These are phyloP conservation scores for Agapostemon virescens DNA, from an alignment of 2,888 invertebrate species.

Conservation along the genomic window DNA sequence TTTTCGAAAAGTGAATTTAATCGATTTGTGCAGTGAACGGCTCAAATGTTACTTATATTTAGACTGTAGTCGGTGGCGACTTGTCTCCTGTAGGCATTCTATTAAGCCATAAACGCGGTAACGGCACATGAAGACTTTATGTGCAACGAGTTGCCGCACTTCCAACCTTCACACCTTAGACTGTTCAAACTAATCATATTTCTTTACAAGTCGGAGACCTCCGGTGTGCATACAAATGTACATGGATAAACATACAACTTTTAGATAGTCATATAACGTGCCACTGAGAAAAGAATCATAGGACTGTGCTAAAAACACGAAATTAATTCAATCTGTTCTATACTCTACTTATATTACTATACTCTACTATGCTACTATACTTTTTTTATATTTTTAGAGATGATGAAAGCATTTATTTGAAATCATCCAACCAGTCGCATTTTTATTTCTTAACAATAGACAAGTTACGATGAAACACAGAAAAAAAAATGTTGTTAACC, in stretches of 20 bases:
- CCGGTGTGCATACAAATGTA: not conserved
- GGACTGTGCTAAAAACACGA: not conserved
- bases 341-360: no score
- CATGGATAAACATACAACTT: not conserved
- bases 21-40: no score
- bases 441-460: no score
- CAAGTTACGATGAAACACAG: no score
- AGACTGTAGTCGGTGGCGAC: not conserved
- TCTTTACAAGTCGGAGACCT: not conserved
- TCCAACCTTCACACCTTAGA: not conserved
- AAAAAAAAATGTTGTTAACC: no score
- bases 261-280: not conserved
- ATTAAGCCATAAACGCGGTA: conserved; percentile 3
- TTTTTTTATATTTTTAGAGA: no score
- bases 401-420: no score
- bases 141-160: not conserved
- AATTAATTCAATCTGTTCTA: not conserved
- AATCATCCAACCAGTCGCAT: no score
- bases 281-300: not conserved
- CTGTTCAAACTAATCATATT: not conserved
- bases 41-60: not conserved
- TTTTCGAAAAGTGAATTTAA: no score
- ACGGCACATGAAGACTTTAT: not conserved
- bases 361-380: no score
- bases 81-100: not conserved